Conservation (phyloP, 1,140 invertebrate species). For the Drosophila sturtevanti region DNA sequence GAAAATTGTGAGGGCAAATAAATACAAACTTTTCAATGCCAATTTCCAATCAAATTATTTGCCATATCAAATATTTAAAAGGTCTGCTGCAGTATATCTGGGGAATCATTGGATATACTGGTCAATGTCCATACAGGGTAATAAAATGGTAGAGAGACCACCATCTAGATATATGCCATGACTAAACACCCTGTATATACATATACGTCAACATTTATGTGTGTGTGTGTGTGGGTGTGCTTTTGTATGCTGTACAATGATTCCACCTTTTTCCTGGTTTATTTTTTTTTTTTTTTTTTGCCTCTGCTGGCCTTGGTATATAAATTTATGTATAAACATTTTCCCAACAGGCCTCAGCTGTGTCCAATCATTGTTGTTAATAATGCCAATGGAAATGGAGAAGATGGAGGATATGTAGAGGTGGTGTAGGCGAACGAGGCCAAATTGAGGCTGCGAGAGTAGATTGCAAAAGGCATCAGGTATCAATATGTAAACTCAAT, state of each 20-base stretch:
- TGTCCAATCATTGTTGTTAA: conserved; percentile 61
- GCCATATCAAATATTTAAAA: conserved; percentile 69
- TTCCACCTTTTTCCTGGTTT: conserved; percentile 13
- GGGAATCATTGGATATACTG: conserved; percentile 22
- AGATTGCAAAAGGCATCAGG: conserved; percentile 5
- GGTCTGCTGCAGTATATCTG: conserved; percentile 44
- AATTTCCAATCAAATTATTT: conserved; percentile 78
- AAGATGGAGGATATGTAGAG: neutral
- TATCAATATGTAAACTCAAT: conserved; percentile 64
- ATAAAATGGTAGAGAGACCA: neutral
- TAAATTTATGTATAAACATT: conserved; percentile 31
- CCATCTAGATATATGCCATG: neutral
- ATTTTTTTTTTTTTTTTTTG: conserved; percentile 41
- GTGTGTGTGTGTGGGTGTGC: too few relatives aligned
- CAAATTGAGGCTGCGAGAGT: neutral
- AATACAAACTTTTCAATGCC: conserved; percentile 23
- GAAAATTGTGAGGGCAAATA: neutral
- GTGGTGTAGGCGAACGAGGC: neutral
- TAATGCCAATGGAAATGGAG: conserved; percentile 44
- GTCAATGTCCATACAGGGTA: conserved; percentile 48
- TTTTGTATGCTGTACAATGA: neutral
- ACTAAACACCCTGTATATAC: conserved; percentile 6
- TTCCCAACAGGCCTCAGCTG: conserved; percentile 54
- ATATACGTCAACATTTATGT: neutral
- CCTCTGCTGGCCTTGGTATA: conserved; percentile 50